Base-by-base conservation (phyloP, 2,113 vertebrate species). In the Stercorarius parasiticus region DNA sequence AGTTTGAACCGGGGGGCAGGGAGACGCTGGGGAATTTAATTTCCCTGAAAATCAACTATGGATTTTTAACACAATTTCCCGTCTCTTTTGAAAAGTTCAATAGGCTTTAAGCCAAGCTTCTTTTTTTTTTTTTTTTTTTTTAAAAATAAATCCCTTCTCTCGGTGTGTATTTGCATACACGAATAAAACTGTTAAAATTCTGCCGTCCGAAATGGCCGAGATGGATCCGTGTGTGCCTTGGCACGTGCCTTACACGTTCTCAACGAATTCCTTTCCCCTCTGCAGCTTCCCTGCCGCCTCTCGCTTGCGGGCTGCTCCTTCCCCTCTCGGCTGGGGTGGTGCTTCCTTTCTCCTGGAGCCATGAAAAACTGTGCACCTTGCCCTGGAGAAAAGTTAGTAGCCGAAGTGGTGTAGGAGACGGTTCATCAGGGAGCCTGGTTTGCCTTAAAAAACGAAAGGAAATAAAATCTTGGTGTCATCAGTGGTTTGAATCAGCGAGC, bases 261-360 rank as follows among this genome's bases (percentile, higher is more conserved):
- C 40, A 22, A 2, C 16, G 16, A 65, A 61, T 52, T 77, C 55
- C 49, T 86, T 58, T 42, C 43, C 36, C 3, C 22, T 26, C 30
- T 7, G 7, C 62, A 40, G 62, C 67, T 58, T 52, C 36, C 5
- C 47, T 17, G n/a, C 56, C 14, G 62, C 72, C 71, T 67, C 12
- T 5, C 0, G 0, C 55, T 69, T 47, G 9, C 45, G 18, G 45
- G 5, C 21, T 43, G 59, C 58, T 61, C 14, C 5, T 8, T 30
- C 34, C 73, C 5, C 29, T 19, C 6, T 21, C 42, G 20, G 1
- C 19, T 29, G 42, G 30, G 55, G 13, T 36, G 25, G 3, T 3
- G 17, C 6, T 64, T 45, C 38, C 69, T 71, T 80, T 77, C n/a
- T 25, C 26, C 43, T 17, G 53, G 56, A 76, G 55, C 45, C 7